These are phyloP conservation scores for Diadegma fenestrale DNA, from an alignment of 2,888 invertebrate genomes.

Conservation along the genomic window DNA sequence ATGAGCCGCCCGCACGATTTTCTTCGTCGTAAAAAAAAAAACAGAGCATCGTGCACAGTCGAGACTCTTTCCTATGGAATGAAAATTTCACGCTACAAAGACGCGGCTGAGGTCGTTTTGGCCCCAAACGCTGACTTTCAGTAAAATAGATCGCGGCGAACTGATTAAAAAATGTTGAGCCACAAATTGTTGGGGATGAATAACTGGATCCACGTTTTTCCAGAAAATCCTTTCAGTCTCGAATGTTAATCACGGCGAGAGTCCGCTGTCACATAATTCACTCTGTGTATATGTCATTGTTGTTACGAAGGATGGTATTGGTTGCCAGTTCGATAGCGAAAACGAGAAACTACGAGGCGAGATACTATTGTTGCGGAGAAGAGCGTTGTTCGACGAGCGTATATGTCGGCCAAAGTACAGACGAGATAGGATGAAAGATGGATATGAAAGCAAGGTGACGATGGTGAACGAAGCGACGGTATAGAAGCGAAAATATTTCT, in stretches of 20 bases:
- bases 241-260: constrained; percentile 31
- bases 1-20: neutral
- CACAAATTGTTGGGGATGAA: neutral
- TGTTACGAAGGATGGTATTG: constrained; percentile 43
- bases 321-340: constrained; percentile 36
- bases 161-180: neutral
- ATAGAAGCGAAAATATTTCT: neutral
- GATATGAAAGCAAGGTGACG: constrained; percentile 41
- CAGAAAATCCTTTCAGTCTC: neutral
- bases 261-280: constrained; percentile 51
- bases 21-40: neutral
- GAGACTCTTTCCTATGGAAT: too few species aligned
- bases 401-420: constrained; percentile 45
- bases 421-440: constrained; percentile 36
- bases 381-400: constrained; percentile 14
- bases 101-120: too few species aligned
- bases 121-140: neutral
- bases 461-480: neutral
- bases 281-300: constrained; percentile 28
- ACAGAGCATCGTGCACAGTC: neutral
- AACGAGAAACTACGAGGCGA: constrained; percentile 54
- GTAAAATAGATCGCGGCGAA: neutral
- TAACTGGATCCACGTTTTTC: neutral
- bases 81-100: too few species aligned
- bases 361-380: constrained; percentile 24